Percentiles rank a stretch among this genome's conserved stretches.
Evolutionary conservation across 2,797 vertebrate genomes (phyloP).

Genomic region (Psittacula echo): DNA sequence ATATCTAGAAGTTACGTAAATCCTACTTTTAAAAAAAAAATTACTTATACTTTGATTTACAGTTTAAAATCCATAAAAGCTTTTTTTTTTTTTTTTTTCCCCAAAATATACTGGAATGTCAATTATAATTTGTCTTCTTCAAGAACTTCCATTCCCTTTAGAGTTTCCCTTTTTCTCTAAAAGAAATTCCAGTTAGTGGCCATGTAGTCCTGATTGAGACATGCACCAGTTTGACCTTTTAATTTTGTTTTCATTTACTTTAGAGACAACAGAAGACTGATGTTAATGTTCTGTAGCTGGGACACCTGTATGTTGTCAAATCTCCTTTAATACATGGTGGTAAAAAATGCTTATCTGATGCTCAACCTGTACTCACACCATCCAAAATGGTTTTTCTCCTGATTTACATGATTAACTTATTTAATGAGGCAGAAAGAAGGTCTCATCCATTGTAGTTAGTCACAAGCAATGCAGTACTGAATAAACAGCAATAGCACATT

Average conservation of each 20-base stretch:
- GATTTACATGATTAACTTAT: slow-evolving; percentile 82
- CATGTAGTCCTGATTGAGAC: slow-evolving; percentile 32
- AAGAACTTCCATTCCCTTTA: slow-evolving; percentile 19
- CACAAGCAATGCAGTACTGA: slow-evolving; percentile 67
- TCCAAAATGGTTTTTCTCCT: slow-evolving; percentile 61
- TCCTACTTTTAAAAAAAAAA: neutral
- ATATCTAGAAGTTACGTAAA: neutral
- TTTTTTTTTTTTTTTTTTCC: neutral
- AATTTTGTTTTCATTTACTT: slow-evolving; percentile 61
- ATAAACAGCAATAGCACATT: slow-evolving; percentile 76
- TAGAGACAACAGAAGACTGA: slow-evolving; percentile 39
- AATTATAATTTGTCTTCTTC: neutral
- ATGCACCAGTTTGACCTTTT: slow-evolving; percentile 42
- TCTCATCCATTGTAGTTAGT: slow-evolving; percentile 70
- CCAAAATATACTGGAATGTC: neutral
- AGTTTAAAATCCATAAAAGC: neutral
- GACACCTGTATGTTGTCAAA: slow-evolving; percentile 52
- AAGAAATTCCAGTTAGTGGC: slow-evolving; percentile 12
- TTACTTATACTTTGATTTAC: neutral
- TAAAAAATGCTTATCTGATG: slow-evolving; percentile 54
- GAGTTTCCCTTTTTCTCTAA: neutral
- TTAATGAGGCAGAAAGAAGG: slow-evolving; percentile 80
- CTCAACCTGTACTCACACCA: slow-evolving; percentile 38
- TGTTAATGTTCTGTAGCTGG: slow-evolving; percentile 46
- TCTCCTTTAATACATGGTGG: slow-evolving; percentile 39